Conservation (phyloP, 23 tunicate species). For the Trididemnum miniatum region DNA sequence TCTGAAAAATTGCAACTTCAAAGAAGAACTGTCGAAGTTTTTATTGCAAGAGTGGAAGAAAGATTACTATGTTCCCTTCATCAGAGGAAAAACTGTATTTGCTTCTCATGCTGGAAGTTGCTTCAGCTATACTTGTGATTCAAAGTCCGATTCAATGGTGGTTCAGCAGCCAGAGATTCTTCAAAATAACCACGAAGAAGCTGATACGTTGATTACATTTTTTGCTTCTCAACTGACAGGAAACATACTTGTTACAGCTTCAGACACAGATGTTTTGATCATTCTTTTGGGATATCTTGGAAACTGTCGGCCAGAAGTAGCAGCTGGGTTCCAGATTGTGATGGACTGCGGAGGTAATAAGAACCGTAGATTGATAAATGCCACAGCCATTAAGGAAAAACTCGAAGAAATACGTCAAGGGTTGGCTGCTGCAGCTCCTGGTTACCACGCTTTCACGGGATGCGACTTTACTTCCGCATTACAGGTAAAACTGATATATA, state of each 20-base stretch:
- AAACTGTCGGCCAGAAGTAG: not conserved
- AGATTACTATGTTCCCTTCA: not conserved
- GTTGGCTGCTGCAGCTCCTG: no score
- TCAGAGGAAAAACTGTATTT: not conserved
- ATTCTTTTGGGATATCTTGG: not conserved
- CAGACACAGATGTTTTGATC: not conserved
- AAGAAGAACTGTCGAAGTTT: not conserved
- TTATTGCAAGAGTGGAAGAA: not conserved
- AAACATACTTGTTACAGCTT: not conserved
- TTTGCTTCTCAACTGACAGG: not conserved
- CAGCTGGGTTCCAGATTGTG: not conserved
- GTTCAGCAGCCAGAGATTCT: not conserved
- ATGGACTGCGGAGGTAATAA: not conserved
- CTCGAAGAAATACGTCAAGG: no score
- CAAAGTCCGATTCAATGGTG: not conserved
- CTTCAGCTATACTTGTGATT: not conserved
- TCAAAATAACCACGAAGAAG: not conserved
- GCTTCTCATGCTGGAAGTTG: not conserved
- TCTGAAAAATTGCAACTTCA: not conserved
- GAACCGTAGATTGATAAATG: no score
- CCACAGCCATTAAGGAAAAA: no score
- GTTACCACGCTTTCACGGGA: no score
- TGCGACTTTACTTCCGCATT: no score
- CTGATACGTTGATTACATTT: not conserved
- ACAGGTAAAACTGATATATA: no score